Evolutionary conservation across 92 coral and sea anemone genomes (phyloP).

Genomic region (Palythoa caribaeorum): DNA sequence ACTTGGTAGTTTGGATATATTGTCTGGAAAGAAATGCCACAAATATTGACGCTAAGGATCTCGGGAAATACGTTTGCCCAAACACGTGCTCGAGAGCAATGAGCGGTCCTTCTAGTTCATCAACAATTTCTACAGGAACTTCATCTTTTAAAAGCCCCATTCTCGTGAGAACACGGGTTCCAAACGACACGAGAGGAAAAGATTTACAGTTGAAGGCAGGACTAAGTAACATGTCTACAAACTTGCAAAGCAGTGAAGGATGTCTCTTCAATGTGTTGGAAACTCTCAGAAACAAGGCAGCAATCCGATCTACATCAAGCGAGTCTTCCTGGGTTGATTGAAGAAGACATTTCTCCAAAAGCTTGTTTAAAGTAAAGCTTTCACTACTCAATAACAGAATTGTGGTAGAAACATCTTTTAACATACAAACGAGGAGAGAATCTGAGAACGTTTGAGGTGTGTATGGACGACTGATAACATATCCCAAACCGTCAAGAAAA

Average conservation of each 20-base stretch:
- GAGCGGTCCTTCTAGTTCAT: slow-evolving; percentile 73
- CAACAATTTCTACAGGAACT: not conserved
- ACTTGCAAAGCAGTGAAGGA: slow-evolving; percentile 41
- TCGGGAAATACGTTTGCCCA: slow-evolving; percentile 78
- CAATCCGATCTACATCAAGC: slow-evolving; percentile 66
- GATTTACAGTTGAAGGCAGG: slow-evolving; percentile 35
- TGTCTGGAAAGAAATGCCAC: slow-evolving; percentile 85
- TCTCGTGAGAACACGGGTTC: slow-evolving; percentile 70
- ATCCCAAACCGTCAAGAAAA: slow-evolving; percentile 33
- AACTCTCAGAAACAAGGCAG: slow-evolving; percentile 57
- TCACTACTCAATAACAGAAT: not conserved
- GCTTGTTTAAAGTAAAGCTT: slow-evolving; percentile 8
- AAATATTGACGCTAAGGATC: slow-evolving; percentile 81
- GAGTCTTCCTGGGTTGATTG: not conserved
- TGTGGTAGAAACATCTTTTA: not conserved
- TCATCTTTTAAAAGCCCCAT: slow-evolving; percentile 90
- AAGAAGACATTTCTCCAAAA: slow-evolving; percentile 20
- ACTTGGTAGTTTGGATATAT: slow-evolving; percentile 51
- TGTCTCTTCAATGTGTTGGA: slow-evolving; percentile 39
- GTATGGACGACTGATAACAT: slow-evolving; percentile 14
- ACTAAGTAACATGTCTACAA: slow-evolving; percentile 58
- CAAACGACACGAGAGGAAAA: slow-evolving; percentile 47
- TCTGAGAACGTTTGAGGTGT: slow-evolving; percentile 25
- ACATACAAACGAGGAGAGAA: not conserved
- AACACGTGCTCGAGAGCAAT: slow-evolving; percentile 75